phyloP scores from a whole-genome alignment of 2,888 invertebrate species.

The Phasia obesa region DNA sequence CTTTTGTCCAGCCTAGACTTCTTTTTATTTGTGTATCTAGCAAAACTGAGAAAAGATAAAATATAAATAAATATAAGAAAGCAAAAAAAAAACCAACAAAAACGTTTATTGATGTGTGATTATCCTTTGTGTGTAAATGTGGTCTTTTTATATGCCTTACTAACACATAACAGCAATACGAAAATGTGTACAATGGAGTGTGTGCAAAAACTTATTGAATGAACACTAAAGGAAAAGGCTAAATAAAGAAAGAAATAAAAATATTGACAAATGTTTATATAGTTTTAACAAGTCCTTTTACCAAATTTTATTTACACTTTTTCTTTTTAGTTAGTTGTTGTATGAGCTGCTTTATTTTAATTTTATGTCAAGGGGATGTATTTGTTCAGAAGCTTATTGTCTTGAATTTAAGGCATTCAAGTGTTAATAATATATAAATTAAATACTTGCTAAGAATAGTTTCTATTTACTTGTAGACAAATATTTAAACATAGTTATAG shows the following conservation, averaged over 20 bases:
- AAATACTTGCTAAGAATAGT: conserved; percentile 29
- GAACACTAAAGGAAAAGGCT: neutral
- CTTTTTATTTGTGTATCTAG: neutral
- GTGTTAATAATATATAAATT: conserved; percentile 46
- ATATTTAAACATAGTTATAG: too few species aligned
- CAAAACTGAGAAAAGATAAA: conserved; percentile 7
- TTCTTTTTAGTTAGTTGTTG: neutral
- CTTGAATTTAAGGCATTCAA: conserved; percentile 41
- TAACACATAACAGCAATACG: conserved; percentile 1
- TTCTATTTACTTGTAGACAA: too few species aligned
- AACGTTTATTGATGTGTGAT: conserved; percentile 60
- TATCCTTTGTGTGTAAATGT: conserved; percentile 57
- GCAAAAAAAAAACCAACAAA: neutral
- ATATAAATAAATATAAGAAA: conserved; percentile 13
- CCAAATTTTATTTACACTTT: conserved; percentile 13
- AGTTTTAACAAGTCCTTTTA: conserved; percentile 59
- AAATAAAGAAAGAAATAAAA: conserved; percentile 9
- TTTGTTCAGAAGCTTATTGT: conserved; percentile 44
- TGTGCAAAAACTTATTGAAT: neutral
- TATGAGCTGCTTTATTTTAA: conserved; percentile 29
- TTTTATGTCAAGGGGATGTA: conserved; percentile 15
- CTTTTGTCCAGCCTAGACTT: conserved; percentile 5
- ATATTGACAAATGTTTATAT: conserved; percentile 48
- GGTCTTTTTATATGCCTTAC: conserved; percentile 27
- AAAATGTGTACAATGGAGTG: neutral